Percentiles rank a stretch among this genome's conserved stretches.
Evolutionary conservation across 2,888 invertebrate species (phyloP).

Genomic region (Orgyia antiqua): DNA sequence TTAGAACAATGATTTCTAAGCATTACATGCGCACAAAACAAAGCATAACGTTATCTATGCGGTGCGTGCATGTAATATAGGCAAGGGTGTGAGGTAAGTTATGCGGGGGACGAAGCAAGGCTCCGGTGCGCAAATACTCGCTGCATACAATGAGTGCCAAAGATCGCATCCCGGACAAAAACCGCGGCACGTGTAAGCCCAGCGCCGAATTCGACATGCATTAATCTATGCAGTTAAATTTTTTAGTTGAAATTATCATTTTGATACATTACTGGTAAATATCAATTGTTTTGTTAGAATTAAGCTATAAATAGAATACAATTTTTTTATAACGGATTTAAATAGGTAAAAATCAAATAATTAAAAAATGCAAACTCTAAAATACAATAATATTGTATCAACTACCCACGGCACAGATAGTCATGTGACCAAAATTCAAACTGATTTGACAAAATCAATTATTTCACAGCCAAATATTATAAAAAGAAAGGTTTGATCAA

Average conservation of each 20-base stretch:
- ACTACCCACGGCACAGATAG: too few species aligned
- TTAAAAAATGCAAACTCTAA: too few species aligned
- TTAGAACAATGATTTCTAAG: slow-evolving; percentile 6
- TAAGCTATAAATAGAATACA: too few species aligned
- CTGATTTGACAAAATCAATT: too few species aligned
- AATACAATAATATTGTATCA: too few species aligned
- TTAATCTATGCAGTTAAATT: slow-evolving; percentile 28
- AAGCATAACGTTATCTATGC: slow-evolving; percentile 30
- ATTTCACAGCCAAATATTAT: too few species aligned
- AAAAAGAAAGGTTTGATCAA: too few species aligned
- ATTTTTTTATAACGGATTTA: too few species aligned
- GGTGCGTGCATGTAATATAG: slow-evolving; percentile 41
- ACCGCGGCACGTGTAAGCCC: slow-evolving; percentile 71
- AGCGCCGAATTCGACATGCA: slow-evolving; percentile 47
- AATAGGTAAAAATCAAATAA: too few species aligned
- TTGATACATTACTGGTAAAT: too few species aligned
- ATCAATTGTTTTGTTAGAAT: too few species aligned
- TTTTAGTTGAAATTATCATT: background rate
- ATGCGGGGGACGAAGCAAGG: slow-evolving; percentile 25
- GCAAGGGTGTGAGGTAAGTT: slow-evolving; percentile 9
- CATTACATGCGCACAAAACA: slow-evolving; percentile 6
- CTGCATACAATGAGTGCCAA: slow-evolving; percentile 74
- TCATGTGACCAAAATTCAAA: too few species aligned
- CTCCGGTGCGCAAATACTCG: slow-evolving; percentile 59
- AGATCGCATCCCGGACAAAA: slow-evolving; percentile 71